Conservation (phyloP, 2,797 vertebrate species). For the Squalus acanthias region DNA sequence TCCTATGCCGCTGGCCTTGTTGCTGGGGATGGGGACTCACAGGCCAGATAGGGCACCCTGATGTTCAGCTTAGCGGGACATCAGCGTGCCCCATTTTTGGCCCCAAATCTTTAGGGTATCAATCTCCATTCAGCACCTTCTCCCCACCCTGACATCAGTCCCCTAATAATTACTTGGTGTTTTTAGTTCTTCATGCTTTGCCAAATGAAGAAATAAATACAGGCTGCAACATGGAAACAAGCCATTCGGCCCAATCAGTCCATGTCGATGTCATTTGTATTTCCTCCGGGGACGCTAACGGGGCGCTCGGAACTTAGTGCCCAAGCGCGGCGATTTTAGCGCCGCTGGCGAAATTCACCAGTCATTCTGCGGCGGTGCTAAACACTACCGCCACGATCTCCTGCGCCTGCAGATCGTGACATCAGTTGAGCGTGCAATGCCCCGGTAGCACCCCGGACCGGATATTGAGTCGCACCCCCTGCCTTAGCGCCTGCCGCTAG, state of each 20-base stretch:
- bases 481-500: too few relatives aligned
- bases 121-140: neutral
- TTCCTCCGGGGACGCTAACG: neutral
- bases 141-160: too few relatives aligned
- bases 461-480: too few relatives aligned
- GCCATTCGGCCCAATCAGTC: neutral
- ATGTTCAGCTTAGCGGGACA: neutral
- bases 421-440: too few relatives aligned
- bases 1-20: neutral
- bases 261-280: neutral
- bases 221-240: neutral
- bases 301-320: too few relatives aligned
- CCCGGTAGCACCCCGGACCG: too few relatives aligned
- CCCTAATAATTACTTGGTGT: neutral
- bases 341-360: too few relatives aligned
- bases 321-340: too few relatives aligned
- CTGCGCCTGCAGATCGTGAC: too few relatives aligned
- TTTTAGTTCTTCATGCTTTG: neutral
- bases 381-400: too few relatives aligned
- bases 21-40: neutral
- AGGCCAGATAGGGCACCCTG: neutral
- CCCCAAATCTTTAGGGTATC: neutral
- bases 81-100: neutral
- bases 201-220: too few relatives aligned
- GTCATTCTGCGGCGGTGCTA: too few relatives aligned